These are phyloP conservation scores for Odobenus rosmarus DNA, from an alignment of 2,113 vertebrate species.

Conservation along the genomic window DNA sequence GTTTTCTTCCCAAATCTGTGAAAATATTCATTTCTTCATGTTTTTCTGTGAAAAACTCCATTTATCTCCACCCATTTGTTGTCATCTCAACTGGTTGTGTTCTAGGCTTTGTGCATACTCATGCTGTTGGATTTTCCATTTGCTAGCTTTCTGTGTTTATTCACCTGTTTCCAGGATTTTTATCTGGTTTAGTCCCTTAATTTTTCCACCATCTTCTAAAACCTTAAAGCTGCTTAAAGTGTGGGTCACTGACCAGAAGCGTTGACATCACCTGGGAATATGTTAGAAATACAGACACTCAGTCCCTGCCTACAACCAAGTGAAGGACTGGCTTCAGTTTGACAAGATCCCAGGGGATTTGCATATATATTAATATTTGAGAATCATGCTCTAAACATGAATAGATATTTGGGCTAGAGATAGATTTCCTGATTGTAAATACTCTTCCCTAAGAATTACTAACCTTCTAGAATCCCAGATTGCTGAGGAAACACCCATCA, in stretches of 20 bases:
- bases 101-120: not conserved
- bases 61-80: not conserved
- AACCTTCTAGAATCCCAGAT: not conserved
- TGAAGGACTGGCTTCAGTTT: not conserved
- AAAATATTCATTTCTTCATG: not conserved
- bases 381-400: not conserved
- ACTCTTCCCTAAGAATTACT: not conserved
- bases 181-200: not conserved
- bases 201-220: not conserved
- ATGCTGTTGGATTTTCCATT: not conserved
- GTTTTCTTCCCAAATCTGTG: not conserved
- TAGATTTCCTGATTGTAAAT: not conserved
- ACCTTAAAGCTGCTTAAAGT: not conserved
- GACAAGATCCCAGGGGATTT: not conserved
- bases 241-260: not conserved
- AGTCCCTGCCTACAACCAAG: not conserved
- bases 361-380: not conserved
- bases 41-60: not conserved
- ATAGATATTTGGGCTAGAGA: not conserved
- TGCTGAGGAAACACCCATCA: not conserved
- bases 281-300: not conserved
- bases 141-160: not conserved
- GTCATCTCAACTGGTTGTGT: not conserved
- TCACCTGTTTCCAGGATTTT: not conserved
- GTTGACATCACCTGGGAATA: too few relatives aligned